Percentiles rank a stretch among this genome's conserved stretches.
These are phyloP conservation scores for Cerastis rubricosa DNA, from an alignment of 2,888 invertebrate genomes.

Conservation along the genomic window DNA sequence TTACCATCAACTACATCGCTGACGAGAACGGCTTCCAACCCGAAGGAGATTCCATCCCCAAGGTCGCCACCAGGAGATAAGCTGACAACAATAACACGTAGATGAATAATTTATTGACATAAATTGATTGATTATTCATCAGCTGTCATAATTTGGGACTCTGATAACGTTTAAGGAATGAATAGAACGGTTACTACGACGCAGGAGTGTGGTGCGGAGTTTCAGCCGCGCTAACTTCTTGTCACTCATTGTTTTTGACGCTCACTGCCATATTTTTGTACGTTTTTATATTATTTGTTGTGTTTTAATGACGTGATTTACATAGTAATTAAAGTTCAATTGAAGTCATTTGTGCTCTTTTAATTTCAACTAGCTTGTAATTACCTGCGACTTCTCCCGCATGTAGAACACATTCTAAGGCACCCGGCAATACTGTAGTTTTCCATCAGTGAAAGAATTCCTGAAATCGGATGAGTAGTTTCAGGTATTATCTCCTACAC, in stretches of 20 bases:
- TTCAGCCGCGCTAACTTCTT: constrained; percentile 29
- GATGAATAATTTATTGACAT: constrained; percentile 61
- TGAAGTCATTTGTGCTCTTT: constrained; percentile 40
- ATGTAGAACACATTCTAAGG: not conserved
- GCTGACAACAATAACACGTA: constrained; percentile 29
- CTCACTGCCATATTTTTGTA: constrained; percentile 78
- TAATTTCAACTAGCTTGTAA: constrained; percentile 3
- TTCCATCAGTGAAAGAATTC: not conserved
- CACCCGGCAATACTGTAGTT: not conserved
- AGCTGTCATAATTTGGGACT: constrained; percentile 25
- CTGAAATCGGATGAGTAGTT: not conserved
- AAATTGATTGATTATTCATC: constrained; percentile 37
- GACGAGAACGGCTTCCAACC: constrained; percentile 92
- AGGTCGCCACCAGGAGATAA: constrained; percentile 74
- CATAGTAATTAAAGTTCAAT: constrained; percentile 51
- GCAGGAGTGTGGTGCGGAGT: constrained; percentile 12
- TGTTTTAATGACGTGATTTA: constrained; percentile 58
- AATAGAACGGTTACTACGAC: constrained; percentile 49
- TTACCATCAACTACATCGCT: constrained; percentile 89
- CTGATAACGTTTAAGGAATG: constrained; percentile 59
- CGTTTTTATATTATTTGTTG: constrained; percentile 73
- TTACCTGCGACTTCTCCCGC: not conserved
- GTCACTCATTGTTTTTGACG: constrained; percentile 62
- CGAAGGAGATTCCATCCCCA: constrained; percentile 91
- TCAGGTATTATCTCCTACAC: not conserved